A percentile compares a stretch with the other conserved stretches of the same genome.
Conservation (phyloP, 2,113 vertebrate genomes). For the Echinops telfairi region DNA sequence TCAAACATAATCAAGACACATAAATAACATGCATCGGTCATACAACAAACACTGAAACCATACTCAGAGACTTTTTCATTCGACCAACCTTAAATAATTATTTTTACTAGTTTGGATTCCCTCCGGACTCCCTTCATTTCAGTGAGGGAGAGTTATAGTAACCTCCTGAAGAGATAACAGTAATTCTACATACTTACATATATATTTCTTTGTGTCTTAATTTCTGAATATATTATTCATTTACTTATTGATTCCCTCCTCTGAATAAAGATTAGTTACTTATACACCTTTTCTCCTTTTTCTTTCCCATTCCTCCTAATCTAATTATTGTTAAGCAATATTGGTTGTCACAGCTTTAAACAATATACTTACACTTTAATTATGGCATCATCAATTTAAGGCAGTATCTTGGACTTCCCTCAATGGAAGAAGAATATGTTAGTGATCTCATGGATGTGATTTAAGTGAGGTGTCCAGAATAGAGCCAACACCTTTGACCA, state of each 20-base stretch:
- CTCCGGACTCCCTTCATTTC: too few relatives aligned
- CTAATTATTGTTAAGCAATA: background rate
- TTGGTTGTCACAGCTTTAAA: background rate
- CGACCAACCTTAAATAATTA: too few relatives aligned
- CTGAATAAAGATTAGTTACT: background rate
- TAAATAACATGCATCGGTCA: too few relatives aligned
- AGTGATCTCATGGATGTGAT: background rate
- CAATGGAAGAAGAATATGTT: background rate
- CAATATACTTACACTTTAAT: background rate
- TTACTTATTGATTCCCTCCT: background rate
- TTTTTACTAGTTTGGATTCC: too few relatives aligned
- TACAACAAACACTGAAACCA: too few relatives aligned
- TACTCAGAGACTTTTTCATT: too few relatives aligned
- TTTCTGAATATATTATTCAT: background rate
- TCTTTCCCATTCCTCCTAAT: background rate
- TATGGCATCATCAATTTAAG: background rate
- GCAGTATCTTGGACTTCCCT: background rate
- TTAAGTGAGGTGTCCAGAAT: background rate
- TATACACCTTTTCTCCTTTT: background rate
- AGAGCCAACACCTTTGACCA: background rate
- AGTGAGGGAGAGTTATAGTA: too few relatives aligned
- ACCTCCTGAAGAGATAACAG: too few relatives aligned
- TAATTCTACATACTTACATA: background rate
- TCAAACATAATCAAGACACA: too few relatives aligned
- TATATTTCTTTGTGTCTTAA: too few relatives aligned